Percentiles rank a stretch among this genome's conserved stretches.
Evolutionary conservation across 1,140 invertebrate genomes (phyloP).

Genomic region (Trichogramma pretiosum): DNA sequence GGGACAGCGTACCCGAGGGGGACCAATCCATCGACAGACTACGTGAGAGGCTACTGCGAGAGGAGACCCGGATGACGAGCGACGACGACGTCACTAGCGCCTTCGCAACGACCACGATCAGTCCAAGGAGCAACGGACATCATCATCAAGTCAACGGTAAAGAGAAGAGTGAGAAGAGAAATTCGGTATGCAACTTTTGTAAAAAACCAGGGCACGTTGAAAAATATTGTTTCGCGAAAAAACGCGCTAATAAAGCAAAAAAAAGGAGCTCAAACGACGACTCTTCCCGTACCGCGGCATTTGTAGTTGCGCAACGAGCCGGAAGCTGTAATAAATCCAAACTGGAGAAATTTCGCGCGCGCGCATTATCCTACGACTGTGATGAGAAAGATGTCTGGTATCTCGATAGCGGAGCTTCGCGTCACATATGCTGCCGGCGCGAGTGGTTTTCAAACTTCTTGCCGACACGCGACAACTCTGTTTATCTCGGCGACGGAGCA

Average conservation of each 20-base stretch:
- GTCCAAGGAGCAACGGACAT: neutral
- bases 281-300: neutral
- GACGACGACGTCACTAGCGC: neutral
- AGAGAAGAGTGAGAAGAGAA: neutral
- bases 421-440: conserved; percentile 20
- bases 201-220: conserved; percentile 12
- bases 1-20: neutral
- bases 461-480: conserved; percentile 5
- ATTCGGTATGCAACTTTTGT: conserved; percentile 7
- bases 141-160: neutral
- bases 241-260: conserved; percentile 4
- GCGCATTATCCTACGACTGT: conserved; percentile 3
- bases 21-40: conserved; percentile 5
- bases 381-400: conserved; percentile 17
- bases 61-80: neutral
- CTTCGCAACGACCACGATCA: neutral
- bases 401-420: conserved; percentile 21
- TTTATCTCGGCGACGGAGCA: conserved; percentile 21
- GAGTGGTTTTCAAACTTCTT: conserved; percentile 22
- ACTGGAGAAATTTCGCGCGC: neutral
- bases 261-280: neutral
- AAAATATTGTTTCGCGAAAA: conserved; percentile 10
- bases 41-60: too few relatives aligned
- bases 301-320: neutral
- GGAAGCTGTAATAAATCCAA: neutral